Conservation (phyloP, 2,888 invertebrate species). For the Lepidonotus clava region DNA sequence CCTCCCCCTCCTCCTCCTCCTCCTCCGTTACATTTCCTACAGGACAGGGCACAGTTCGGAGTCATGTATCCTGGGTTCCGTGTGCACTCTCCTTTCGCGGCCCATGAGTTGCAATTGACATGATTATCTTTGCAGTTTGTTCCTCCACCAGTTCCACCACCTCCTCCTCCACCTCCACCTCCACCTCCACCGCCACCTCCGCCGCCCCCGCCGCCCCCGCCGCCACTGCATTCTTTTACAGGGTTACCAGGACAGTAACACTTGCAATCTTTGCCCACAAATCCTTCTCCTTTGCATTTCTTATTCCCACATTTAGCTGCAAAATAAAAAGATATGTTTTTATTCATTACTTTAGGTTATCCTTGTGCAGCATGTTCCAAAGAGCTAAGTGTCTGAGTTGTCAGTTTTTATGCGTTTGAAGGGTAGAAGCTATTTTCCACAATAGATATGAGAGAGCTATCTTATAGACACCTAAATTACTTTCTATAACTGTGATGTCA, state of each 20-base stretch:
- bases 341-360: no score
- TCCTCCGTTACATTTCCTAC: conserved; percentile 36
- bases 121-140: conserved; percentile 47
- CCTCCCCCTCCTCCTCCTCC: background rate
- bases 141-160: no score
- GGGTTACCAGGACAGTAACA: conserved; percentile 69
- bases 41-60: conserved; percentile 47
- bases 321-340: no score
- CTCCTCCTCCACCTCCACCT: no score
- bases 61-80: conserved; percentile 57
- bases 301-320: conserved; percentile 59
- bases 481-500: no score
- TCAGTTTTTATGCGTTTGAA: no score
- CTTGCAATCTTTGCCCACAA: conserved; percentile 68
- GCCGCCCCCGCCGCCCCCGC: conserved; percentile 4
- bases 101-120: conserved; percentile 53
- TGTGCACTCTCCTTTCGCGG: conserved; percentile 53
- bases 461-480: no score
- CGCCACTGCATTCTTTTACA: conserved; percentile 57
- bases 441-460: no score
- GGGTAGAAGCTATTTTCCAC: no score
- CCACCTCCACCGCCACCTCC: background rate
- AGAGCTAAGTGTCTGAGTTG: no score
- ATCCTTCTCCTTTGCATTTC: conserved; percentile 68
- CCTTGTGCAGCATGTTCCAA: no score